phyloP scores from a whole-genome alignment of 2,888 invertebrate species.

The Euphydryas editha region DNA sequence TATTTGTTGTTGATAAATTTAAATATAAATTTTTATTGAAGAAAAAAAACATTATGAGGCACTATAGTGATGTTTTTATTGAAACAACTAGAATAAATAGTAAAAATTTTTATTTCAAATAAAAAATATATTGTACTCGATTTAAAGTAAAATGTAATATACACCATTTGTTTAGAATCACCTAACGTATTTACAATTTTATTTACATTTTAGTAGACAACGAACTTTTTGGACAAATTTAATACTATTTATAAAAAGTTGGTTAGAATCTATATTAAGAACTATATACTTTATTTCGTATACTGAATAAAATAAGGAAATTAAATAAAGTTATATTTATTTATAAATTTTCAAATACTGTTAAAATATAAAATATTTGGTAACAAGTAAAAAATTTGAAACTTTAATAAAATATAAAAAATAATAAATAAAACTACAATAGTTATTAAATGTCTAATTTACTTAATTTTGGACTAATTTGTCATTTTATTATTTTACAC shows the following conservation, averaged over 20 bases:
- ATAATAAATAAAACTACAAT: background rate
- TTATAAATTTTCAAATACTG: background rate
- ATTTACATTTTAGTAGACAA: conserved; percentile 32
- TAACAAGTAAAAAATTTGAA: background rate
- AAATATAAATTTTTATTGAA: too few species aligned
- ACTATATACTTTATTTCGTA: background rate
- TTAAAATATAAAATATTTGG: conserved; percentile 7
- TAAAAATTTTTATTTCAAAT: conserved; percentile 70
- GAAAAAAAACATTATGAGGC: too few species aligned
- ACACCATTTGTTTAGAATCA: conserved; percentile 36
- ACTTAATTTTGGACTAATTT: conserved; percentile 3
- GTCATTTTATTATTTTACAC: conserved; percentile 6
- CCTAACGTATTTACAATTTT: conserved; percentile 38
- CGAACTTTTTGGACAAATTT: conserved; percentile 27
- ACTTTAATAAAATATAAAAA: background rate
- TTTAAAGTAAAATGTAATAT: conserved; percentile 68
- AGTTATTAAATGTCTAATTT: background rate
- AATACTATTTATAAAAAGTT: conserved; percentile 12
- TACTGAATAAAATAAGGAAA: background rate
- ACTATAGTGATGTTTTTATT: background rate
- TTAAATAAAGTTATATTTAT: background rate
- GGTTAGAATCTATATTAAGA: background rate
- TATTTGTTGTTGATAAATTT: too few species aligned
- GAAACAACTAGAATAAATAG: conserved; percentile 51
- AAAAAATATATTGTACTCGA: conserved; percentile 69